Evolutionary conservation across 2,888 invertebrate genomes (phyloP).

Genomic region (Drosophila atripex): DNA sequence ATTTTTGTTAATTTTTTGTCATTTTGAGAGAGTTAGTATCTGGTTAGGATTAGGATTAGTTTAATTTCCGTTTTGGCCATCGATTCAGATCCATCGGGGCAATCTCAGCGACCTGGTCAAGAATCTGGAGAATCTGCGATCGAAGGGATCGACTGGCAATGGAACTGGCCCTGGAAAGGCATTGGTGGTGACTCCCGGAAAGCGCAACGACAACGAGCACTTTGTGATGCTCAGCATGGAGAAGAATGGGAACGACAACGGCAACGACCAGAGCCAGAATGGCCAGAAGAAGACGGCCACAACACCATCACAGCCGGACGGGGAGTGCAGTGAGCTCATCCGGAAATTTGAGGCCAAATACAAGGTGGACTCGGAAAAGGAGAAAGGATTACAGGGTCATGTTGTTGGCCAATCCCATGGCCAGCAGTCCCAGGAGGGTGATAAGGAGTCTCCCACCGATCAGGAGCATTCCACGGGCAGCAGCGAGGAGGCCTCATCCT

Average conservation of each 20-base stretch:
- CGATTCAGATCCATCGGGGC: conserved; percentile 82
- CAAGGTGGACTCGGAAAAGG: conserved; percentile 81
- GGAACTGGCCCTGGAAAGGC: conserved; percentile 10
- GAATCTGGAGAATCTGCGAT: conserved; percentile 82
- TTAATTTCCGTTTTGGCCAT: conserved; percentile 17
- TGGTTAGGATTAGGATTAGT: conserved; percentile 8
- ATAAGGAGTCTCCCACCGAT: conserved; percentile 82
- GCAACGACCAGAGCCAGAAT: conserved; percentile 36
- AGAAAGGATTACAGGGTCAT: conserved; percentile 33
- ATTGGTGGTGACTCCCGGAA: conserved; percentile 19
- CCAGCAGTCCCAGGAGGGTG: conserved; percentile 66
- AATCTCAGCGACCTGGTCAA: conserved; percentile 82
- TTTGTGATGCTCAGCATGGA: conserved; percentile 66
- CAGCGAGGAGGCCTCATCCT: conserved; percentile 80
- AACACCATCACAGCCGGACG: conserved; percentile 84
- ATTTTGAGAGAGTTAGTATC: neutral
- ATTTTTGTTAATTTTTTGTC: neutral
- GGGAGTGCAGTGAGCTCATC: conserved; percentile 84
- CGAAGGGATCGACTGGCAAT: conserved; percentile 41
- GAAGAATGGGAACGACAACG: conserved; percentile 63
- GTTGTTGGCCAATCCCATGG: conserved; percentile 9
- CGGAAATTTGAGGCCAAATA: conserved; percentile 87
- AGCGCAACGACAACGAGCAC: conserved; percentile 69
- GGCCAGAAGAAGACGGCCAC: conserved; percentile 33
- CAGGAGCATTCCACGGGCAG: conserved; percentile 82